phyloP scores from a whole-genome alignment of 2,797 vertebrate genomes.

The Gallinago stenura region DNA sequence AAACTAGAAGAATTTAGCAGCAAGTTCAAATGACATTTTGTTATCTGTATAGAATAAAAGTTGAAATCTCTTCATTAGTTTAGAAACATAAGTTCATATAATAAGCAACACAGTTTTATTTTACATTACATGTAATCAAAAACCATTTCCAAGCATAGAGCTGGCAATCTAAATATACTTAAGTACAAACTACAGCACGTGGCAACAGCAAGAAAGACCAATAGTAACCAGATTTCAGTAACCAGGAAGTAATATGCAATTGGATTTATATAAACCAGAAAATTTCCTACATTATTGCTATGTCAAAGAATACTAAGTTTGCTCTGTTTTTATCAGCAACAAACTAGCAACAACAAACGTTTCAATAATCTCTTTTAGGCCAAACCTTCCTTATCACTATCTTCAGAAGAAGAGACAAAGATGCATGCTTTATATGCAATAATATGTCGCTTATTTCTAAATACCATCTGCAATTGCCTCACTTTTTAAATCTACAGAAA shows the following conservation, averaged over 20 bases:
- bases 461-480: not conserved
- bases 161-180: not conserved
- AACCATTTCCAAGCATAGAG: not conserved
- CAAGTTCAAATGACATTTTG: not conserved
- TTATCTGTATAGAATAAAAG: not conserved
- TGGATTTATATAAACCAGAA: not conserved
- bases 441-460: not conserved
- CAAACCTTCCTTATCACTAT: not conserved
- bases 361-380: not conserved
- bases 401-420: not conserved
- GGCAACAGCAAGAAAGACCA: not conserved
- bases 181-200: not conserved
- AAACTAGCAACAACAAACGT: not conserved
- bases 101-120: not conserved
- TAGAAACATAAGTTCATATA: not conserved
- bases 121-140: not conserved
- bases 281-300: not conserved
- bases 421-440: not conserved
- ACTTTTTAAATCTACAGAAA: not conserved
- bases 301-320: not conserved
- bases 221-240: not conserved
- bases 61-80: not conserved
- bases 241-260: not conserved
- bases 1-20: not conserved
- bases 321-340: not conserved